A percentile compares a stretch with the other conserved stretches of the same genome.
These are phyloP conservation scores for Theretra japonica DNA, from an alignment of 2,888 invertebrate genomes.

Conservation along the genomic window DNA sequence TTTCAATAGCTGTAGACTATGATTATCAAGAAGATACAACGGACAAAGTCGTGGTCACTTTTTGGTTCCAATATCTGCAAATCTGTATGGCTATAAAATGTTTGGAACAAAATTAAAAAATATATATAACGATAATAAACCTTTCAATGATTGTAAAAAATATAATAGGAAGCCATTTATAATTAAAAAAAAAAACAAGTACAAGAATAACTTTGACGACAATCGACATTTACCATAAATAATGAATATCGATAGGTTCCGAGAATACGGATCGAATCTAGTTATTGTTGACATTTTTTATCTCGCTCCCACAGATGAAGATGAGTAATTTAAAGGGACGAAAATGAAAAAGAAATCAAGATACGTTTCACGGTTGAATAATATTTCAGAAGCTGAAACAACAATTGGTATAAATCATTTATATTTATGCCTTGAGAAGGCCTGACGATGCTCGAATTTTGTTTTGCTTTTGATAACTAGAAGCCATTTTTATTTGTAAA, in stretches of 20 bases:
- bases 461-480: slow-evolving; percentile 28
- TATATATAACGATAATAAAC: too few species aligned
- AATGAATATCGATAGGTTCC: slow-evolving; percentile 1
- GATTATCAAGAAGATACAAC: too few species aligned
- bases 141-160: too few species aligned
- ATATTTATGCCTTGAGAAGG: slow-evolving; percentile 45
- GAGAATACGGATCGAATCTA: slow-evolving; percentile 13
- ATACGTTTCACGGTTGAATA: slow-evolving; percentile 27
- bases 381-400: slow-evolving; percentile 30
- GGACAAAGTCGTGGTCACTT: too few species aligned
- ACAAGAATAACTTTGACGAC: neutral
- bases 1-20: too few species aligned
- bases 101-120: too few species aligned
- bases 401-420: slow-evolving; percentile 37
- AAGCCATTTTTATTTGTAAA: too few species aligned
- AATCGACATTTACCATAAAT: neutral
- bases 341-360: slow-evolving; percentile 26
- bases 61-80: too few species aligned
- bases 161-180: too few species aligned
- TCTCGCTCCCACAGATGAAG: slow-evolving; percentile 46
- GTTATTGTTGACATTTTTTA: slow-evolving; percentile 53
- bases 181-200: too few species aligned
- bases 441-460: slow-evolving; percentile 16
- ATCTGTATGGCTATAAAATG: too few species aligned
- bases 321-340: slow-evolving; percentile 30